Percentiles rank a stretch among this genome's conserved stretches.
These are phyloP conservation scores for Dryadula phaetusa DNA, from an alignment of 2,888 invertebrate species.

Conservation along the genomic window DNA sequence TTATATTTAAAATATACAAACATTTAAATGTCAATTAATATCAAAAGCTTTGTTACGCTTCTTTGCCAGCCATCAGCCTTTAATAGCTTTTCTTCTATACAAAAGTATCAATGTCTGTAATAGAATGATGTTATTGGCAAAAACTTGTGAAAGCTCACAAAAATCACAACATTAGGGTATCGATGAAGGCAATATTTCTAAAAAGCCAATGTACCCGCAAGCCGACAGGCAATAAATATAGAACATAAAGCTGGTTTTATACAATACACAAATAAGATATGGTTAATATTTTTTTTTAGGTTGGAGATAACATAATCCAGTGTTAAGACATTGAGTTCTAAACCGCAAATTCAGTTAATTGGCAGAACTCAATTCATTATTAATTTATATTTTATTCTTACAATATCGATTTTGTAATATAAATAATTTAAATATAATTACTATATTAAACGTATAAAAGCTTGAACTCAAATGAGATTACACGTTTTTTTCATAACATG, in stretches of 20 bases:
- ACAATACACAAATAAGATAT: neutral
- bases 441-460: no score
- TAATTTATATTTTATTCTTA: no score
- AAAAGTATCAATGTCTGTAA: neutral
- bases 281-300: neutral
- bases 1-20: no score
- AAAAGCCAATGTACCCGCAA: constrained; percentile 26
- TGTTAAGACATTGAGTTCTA: no score
- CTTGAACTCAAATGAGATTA: no score
- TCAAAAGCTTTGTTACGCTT: neutral
- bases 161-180: constrained; percentile 21
- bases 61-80: neutral
- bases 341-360: no score
- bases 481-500: no score
- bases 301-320: no score
- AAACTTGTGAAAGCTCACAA: neutral
- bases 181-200: constrained; percentile 23
- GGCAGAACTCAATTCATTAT: no score
- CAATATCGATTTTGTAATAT: no score
- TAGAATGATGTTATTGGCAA: neutral
- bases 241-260: neutral
- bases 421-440: no score
- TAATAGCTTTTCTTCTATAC: neutral
- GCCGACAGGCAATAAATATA: constrained; percentile 19
- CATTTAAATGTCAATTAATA: no score